Evolutionary conservation across 1,140 invertebrate species (phyloP).

Genomic region (Drosophila sproati): DNA sequence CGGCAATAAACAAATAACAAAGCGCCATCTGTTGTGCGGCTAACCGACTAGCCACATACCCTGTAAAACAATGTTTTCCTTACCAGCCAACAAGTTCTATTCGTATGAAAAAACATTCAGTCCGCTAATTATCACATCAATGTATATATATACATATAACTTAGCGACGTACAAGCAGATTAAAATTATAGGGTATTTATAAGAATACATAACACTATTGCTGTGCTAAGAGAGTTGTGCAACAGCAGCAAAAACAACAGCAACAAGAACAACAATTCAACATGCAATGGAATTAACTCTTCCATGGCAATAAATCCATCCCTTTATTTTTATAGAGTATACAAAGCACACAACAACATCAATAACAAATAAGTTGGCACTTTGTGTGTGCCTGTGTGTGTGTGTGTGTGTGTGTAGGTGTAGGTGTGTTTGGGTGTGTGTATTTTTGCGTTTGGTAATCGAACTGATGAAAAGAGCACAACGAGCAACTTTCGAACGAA

Average conservation of each 20-base stretch:
- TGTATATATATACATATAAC: too few relatives aligned
- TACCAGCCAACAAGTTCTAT: too few relatives aligned
- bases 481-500: slow-evolving; percentile 33
- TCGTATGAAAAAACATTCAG: too few relatives aligned
- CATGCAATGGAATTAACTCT: too few relatives aligned
- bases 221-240: too few relatives aligned
- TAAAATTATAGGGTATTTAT: too few relatives aligned
- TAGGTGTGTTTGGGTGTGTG: not conserved
- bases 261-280: too few relatives aligned
- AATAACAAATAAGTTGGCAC: not conserved
- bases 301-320: too few relatives aligned
- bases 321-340: slow-evolving; percentile 16
- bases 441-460: slow-evolving; percentile 22
- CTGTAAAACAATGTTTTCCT: not conserved
- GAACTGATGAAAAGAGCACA: slow-evolving; percentile 47
- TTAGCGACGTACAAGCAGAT: too few relatives aligned
- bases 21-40: not conserved
- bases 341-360: not conserved
- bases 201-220: too few relatives aligned
- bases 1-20: not conserved
- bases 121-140: too few relatives aligned
- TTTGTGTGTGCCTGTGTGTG: not conserved
- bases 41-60: not conserved
- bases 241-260: not conserved
- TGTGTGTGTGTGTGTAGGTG: slow-evolving; percentile 6